Evolutionary conservation across 2,113 vertebrate genomes (phyloP).

Genomic region (Amblyornis subalaris): DNA sequence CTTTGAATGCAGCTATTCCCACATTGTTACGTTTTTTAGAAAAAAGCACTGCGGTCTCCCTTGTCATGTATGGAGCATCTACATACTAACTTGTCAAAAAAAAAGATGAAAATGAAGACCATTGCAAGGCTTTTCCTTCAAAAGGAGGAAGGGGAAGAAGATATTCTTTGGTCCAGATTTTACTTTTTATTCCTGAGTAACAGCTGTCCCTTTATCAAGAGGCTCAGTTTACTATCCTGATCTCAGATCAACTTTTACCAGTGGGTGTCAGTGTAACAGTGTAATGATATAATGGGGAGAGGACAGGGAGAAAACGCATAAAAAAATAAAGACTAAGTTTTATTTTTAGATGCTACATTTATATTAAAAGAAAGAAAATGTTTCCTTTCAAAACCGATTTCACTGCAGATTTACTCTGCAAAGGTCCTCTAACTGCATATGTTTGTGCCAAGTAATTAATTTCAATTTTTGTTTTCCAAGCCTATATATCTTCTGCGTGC

Average conservation of each 20-base stretch:
- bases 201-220: neutral
- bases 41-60: neutral
- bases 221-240: neutral
- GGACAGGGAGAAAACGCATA: neutral
- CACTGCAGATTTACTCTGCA: neutral
- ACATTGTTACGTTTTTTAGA: neutral
- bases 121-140: neutral
- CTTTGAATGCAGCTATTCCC: neutral
- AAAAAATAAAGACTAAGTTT: neutral
- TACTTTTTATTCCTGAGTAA: neutral
- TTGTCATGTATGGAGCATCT: neutral
- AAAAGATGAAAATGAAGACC: neutral
- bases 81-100: neutral
- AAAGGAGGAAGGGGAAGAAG: neutral
- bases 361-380: neutral
- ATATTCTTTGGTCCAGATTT: neutral
- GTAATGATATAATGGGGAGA: slow-evolving; percentile 17
- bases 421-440: neutral
- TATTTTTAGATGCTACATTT: neutral
- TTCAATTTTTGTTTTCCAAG: neutral
- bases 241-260: slow-evolving; percentile 45
- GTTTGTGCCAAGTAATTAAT: neutral
- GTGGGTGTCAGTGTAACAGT: slow-evolving; percentile 46
- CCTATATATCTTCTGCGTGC: neutral
- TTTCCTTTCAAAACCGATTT: neutral